phyloP scores from a whole-genome alignment of 2,888 invertebrate species.

The Apamea sordens region DNA sequence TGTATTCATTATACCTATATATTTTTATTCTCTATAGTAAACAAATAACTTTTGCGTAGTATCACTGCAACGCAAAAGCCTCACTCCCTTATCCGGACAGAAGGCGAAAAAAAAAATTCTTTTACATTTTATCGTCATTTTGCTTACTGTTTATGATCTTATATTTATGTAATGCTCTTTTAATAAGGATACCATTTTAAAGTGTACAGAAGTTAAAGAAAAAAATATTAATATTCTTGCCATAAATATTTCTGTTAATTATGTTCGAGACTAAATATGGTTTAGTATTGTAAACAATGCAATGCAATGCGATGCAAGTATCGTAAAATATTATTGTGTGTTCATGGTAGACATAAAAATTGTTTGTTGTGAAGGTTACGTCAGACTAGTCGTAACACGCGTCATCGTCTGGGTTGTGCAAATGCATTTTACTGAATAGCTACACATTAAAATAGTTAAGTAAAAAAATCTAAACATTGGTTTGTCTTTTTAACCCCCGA shows the following conservation, averaged over 20 bases:
- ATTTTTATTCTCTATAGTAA: no score
- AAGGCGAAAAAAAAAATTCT: neutral
- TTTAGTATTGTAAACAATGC: conserved; percentile 1
- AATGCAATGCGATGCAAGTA: conserved; percentile 2
- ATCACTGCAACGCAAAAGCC: neutral
- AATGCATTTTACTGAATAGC: neutral
- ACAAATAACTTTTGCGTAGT: no score
- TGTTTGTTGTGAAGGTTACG: neutral
- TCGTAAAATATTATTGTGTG: conserved; percentile 36
- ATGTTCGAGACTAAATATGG: neutral
- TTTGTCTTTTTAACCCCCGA: neutral
- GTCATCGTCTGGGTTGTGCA: neutral
- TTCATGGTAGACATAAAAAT: conserved; percentile 13
- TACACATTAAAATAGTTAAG: neutral
- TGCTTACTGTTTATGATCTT: neutral
- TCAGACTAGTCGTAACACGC: neutral
- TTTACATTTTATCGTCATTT: neutral
- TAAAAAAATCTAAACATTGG: neutral
- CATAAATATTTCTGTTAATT: neutral
- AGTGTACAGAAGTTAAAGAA: neutral
- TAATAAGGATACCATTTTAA: conserved; percentile 6
- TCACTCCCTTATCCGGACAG: neutral
- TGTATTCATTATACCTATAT: no score
- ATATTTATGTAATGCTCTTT: neutral
- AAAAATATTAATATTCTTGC: conserved; percentile 2